Base-by-base conservation (phyloP, 2,797 vertebrate species). In the Sebastes glaucus region DNA sequence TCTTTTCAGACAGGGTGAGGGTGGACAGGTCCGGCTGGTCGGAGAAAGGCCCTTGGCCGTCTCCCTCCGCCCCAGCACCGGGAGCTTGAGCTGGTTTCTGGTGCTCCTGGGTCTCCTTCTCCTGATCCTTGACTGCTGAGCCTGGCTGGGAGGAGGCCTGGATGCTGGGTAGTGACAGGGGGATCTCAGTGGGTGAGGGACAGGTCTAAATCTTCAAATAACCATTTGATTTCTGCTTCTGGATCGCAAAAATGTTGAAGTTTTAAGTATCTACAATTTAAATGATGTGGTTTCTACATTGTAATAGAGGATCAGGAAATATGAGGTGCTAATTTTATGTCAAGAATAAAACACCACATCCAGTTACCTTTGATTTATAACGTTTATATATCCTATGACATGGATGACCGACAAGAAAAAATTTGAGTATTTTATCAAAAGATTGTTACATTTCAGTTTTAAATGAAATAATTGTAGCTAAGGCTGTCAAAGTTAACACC, bases 1-100 rank as follows among this genome's bases (percentile, higher is more conserved):
- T 97, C 95, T 99, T 99, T 92, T 99, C 98, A 2, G 96, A 91
- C 92, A 99, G 81, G 82, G 96, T 98, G 72, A 99, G 95, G 27
- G 95, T 91, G 18, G 97, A 99, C 80, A 97, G 95, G 92, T 99
- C 98, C 6, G 97, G 97, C 82, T 98, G 97, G 0, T 96, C 96
- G 0, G 80, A 63, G 38, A 88, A 78, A 3, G 20, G 22, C 32
- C 80, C 88, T 23, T 76, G 85, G 93, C 86, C 85, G 52, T 80
- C 80, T 6, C 22, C 93, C 67, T 94, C 88, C 79, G 77, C 35
- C 10, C 30, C 80, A 2, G 32, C 33, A 2, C 28, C 6, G 8
- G 60, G 28, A 56, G 33, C 42, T 8, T n/a, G 70, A 71, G 33
- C 67, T 46, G 84, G 71, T 83, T 74, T 87, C 74, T 87, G 82